Percentiles rank a stretch among this genome's conserved stretches.
These are phyloP conservation scores for Caenorhabditis angaria DNA, from an alignment of 2,888 invertebrate genomes.

Conservation along the genomic window DNA sequence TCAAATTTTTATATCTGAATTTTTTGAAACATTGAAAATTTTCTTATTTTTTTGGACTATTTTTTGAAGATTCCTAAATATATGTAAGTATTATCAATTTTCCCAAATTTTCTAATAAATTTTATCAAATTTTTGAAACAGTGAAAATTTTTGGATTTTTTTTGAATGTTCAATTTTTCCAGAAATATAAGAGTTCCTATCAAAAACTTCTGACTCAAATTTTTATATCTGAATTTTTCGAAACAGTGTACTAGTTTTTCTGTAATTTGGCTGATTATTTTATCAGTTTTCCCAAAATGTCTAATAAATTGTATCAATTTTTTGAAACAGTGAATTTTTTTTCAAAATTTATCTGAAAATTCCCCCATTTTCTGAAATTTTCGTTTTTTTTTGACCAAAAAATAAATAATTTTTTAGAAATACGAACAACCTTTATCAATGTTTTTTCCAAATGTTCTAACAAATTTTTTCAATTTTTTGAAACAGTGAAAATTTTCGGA, in stretches of 20 bases:
- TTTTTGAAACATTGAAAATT: not conserved
- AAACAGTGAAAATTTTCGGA: too few species aligned
- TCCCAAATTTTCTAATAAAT: not conserved
- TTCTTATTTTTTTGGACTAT: not conserved
- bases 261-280: not conserved
- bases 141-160: too few species aligned
- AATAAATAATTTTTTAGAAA: too few species aligned
- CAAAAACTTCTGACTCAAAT: not conserved
- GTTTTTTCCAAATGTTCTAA: not conserved
- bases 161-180: too few species aligned
- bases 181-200: not conserved
- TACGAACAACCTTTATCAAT: too few species aligned
- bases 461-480: not conserved
- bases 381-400: too few species aligned
- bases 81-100: constrained; percentile 3
- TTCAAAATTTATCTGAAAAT: too few species aligned
- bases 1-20: not conserved
- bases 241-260: not conserved
- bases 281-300: not conserved
- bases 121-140: not conserved
- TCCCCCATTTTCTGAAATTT: too few species aligned
- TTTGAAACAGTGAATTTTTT: constrained; percentile 1
- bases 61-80: too few species aligned
- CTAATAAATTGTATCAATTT: not conserved
- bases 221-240: not conserved